Evolutionary conservation across 1,140 invertebrate species (phyloP).

Genomic region (Harlomillsia oculata): DNA sequence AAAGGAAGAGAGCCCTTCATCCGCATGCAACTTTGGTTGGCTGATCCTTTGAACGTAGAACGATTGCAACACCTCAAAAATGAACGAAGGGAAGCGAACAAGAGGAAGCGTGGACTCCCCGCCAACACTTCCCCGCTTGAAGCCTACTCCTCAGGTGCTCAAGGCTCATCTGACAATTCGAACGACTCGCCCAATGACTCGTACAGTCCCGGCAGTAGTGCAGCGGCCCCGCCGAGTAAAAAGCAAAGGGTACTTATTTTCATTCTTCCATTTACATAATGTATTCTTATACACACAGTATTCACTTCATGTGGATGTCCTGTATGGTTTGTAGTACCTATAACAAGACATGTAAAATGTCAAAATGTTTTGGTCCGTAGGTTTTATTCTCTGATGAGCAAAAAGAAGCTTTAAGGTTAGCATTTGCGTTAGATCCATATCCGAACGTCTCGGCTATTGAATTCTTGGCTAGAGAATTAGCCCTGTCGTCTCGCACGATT

Average conservation of each 20-base stretch:
- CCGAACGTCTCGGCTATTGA: conserved; percentile 92
- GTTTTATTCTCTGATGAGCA: conserved; percentile 96
- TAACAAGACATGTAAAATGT: too few species aligned
- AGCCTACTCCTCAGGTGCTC: conserved; percentile 42
- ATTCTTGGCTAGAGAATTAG: conserved; percentile 80
- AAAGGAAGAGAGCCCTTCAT: conserved; percentile 97
- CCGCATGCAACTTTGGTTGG: conserved; percentile 94
- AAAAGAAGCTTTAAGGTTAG: conserved; percentile 86
- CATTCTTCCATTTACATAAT: too few species aligned
- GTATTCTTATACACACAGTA: too few species aligned
- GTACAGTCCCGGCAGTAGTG: conserved; percentile 68
- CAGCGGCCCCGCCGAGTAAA: conserved; percentile 42
- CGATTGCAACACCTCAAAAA: conserved; percentile 72
- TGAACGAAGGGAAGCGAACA: conserved; percentile 78
- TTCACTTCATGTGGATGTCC: not conserved
- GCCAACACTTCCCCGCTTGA: conserved; percentile 39
- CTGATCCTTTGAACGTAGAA: conserved; percentile 87
- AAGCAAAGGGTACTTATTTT: conserved; percentile 32
- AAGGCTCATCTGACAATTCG: conserved; percentile 72
- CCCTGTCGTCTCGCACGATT: conserved; percentile 87
- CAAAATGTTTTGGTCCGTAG: too few species aligned
- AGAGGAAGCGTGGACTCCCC: conserved; percentile 58
- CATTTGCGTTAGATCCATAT: conserved; percentile 91
- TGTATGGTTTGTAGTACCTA: not conserved
- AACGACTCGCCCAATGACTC: conserved; percentile 83